Percentiles rank a stretch among this genome's conserved stretches.
Conservation (phyloP, 2,888 invertebrate species). For the Standfussiana lucernea region DNA sequence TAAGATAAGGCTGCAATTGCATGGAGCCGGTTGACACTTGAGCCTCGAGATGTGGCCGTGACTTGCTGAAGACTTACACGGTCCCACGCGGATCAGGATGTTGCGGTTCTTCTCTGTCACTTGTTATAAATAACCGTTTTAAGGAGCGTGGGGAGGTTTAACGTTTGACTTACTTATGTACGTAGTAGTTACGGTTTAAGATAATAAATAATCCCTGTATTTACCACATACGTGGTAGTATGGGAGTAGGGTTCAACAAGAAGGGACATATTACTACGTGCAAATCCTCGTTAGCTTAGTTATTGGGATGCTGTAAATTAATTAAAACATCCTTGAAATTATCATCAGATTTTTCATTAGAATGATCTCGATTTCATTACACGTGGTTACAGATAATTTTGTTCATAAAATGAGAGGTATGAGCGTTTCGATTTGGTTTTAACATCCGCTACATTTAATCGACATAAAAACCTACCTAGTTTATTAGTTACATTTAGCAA, state of each 20-base stretch:
- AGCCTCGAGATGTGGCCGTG: constrained; percentile 75
- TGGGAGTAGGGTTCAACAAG: background rate
- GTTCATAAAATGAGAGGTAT: background rate
- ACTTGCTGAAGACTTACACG: constrained; percentile 76
- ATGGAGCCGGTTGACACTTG: constrained; percentile 85
- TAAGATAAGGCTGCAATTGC: constrained; percentile 81
- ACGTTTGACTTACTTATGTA: constrained; percentile 64
- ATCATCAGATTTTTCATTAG: constrained; percentile 9
- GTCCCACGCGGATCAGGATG: constrained; percentile 84
- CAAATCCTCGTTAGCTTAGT: background rate
- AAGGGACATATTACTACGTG: background rate
- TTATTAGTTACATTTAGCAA: constrained; percentile 13
- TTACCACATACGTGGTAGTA: background rate
- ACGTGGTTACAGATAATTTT: background rate
- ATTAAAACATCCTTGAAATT: constrained; percentile 12
- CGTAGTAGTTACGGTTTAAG: background rate
- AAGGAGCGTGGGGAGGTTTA: constrained; percentile 70
- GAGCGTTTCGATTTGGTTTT: background rate
- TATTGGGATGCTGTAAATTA: constrained; percentile 6
- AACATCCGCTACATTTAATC: background rate
- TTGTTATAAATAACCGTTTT: constrained; percentile 77
- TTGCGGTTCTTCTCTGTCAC: constrained; percentile 80
- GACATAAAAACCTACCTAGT: constrained; percentile 14
- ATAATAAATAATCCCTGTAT: background rate
- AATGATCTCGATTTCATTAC: constrained; percentile 5